Conservation (phyloP, 2,888 invertebrate species). For the Cecidostiba fungosa region DNA sequence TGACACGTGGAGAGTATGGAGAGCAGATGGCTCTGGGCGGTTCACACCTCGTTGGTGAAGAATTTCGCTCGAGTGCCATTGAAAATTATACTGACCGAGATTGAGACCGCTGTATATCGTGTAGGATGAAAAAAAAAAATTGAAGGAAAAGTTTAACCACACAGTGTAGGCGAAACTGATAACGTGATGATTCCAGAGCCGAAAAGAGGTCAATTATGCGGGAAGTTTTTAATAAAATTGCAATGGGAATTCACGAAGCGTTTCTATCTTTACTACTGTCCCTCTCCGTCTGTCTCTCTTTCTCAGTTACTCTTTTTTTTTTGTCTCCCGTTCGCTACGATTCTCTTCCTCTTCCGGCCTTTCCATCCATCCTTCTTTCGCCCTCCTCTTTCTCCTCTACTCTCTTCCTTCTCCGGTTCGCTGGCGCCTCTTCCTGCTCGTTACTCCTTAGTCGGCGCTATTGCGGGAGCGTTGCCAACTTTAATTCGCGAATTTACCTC, state of each 20-base stretch:
- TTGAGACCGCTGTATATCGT: not conserved
- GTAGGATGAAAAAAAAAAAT: not conserved
- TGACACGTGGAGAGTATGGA: not conserved
- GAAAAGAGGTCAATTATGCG: conserved; percentile 58
- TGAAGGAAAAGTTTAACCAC: not conserved
- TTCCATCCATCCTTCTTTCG: not conserved
- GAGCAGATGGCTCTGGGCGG: not conserved
- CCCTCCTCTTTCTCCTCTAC: not conserved
- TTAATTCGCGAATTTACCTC: conserved; percentile 60
- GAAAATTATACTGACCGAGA: not conserved
- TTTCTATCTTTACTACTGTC: conserved; percentile 34
- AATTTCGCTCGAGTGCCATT: not conserved
- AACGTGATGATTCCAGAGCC: conserved; percentile 54
- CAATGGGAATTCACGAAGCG: conserved; percentile 45
- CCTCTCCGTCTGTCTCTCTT: not conserved
- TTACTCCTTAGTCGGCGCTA: conserved; percentile 45
- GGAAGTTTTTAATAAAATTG: conserved; percentile 55
- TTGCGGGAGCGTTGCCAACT: conserved; percentile 61
- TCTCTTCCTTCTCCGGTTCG: not conserved
- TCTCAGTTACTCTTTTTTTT: conserved; percentile 30
- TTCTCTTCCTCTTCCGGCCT: conserved; percentile 24
- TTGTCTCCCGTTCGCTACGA: not conserved
- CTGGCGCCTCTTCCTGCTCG: conserved; percentile 53
- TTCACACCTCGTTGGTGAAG: not conserved
- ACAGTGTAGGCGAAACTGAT: conserved; percentile 22